phyloP scores from a whole-genome alignment of 2,888 invertebrate genomes.

The Dicyrtoma fusca region DNA sequence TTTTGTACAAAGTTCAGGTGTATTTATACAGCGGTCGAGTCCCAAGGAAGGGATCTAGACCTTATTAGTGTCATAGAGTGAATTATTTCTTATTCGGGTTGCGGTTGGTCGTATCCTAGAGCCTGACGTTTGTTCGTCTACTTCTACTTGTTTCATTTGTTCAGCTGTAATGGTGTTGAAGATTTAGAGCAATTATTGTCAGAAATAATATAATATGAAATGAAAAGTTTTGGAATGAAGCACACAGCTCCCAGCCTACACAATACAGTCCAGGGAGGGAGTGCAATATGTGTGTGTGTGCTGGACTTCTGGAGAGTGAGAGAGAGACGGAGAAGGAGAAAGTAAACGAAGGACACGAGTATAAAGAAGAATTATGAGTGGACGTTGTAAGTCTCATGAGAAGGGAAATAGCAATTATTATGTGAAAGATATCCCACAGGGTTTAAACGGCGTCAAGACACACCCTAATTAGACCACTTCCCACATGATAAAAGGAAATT shows the following conservation, averaged over 20 bases:
- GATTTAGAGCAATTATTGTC: slow-evolving; percentile 23
- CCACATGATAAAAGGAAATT: slow-evolving; percentile 4
- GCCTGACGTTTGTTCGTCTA: too few species aligned
- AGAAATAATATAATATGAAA: slow-evolving; percentile 8
- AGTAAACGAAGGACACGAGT: background rate
- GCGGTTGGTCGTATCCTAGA: background rate
- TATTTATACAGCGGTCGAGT: too few species aligned
- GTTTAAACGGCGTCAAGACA: slow-evolving; percentile 5
- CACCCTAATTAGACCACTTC: slow-evolving; percentile 15
- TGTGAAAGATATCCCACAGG: slow-evolving; percentile 11
- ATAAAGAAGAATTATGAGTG: slow-evolving; percentile 26
- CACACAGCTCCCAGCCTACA: too few species aligned
- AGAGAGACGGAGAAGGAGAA: background rate
- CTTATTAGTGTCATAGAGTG: background rate
- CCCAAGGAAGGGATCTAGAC: too few species aligned
- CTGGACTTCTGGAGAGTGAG: background rate
- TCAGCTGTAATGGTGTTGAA: slow-evolving; percentile 5
- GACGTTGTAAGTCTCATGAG: slow-evolving; percentile 8
- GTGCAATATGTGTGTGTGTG: too few species aligned
- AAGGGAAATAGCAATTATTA: slow-evolving; percentile 19
- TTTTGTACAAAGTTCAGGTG: too few species aligned
- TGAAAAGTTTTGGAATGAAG: slow-evolving; percentile 4
- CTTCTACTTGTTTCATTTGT: too few species aligned
- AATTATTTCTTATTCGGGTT: background rate
- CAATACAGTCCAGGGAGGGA: too few species aligned